These are phyloP conservation scores for Chloroceryle aenea DNA, from an alignment of 2,113 vertebrate species.

Conservation along the genomic window DNA sequence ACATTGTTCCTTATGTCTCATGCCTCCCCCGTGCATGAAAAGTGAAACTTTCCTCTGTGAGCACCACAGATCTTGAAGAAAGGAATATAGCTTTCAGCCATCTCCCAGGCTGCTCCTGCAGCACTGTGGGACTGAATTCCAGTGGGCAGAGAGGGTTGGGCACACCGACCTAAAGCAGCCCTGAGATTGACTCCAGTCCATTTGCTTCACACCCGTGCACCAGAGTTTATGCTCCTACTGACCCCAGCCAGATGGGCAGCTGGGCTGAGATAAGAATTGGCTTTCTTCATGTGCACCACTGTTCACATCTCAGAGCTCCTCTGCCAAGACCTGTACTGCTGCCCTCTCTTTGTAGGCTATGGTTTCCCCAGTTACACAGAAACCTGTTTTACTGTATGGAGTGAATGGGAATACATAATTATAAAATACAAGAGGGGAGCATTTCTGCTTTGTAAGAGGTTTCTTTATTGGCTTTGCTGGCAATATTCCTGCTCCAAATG, in stretches of 20 bases:
- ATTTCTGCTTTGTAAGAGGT: background rate
- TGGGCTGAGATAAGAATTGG: background rate
- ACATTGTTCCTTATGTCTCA: background rate
- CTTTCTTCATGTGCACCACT: background rate
- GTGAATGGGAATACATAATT: background rate
- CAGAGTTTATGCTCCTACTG: background rate
- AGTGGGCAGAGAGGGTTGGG: background rate
- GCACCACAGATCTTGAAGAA: background rate
- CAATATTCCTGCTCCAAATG: background rate
- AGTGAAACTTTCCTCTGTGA: background rate
- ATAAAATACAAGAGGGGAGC: background rate
- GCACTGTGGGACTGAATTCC: background rate
- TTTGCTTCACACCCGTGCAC: background rate
- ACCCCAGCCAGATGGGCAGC: background rate
- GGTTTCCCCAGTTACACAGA: slow-evolving; percentile 13
- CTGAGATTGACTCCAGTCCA: background rate
- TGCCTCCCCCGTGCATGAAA: background rate
- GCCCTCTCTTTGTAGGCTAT: background rate
- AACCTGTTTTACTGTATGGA: background rate
- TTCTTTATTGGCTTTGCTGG: background rate
- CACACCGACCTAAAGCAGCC: background rate
- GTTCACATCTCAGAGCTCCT: background rate
- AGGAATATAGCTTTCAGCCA: background rate
- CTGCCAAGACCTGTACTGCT: background rate
- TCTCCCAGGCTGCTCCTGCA: background rate